Evolutionary conservation across 2,113 vertebrate genomes (phyloP), one percentile per base, ranked within the genome.

Genomic region (Corythornis vintsioides): DNA sequence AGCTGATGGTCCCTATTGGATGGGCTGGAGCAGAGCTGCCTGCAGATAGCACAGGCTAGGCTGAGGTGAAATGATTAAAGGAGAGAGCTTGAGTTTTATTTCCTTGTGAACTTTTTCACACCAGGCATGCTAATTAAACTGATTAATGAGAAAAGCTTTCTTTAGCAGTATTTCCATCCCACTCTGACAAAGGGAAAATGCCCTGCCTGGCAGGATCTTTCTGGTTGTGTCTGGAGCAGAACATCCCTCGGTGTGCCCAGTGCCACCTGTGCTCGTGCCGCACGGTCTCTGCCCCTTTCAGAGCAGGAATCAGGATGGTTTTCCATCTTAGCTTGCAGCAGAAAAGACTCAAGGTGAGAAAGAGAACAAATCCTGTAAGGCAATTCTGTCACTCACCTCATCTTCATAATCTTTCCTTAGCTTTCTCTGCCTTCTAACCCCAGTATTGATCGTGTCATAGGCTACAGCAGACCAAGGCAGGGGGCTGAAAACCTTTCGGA

Each of bases 391-490:
- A 89, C 91, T 97, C 97, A 87, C 96, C 97, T 98, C 97, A 97
- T 98, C 97, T 97, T 98, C 98, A 98, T 98, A 98, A 98, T 97
- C 97, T 97, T 97, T 96, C 94, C 93, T 91, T 89, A 92, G 97
- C 97, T 97, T 97, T 94, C 97, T 96, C 92, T 88, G 92, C 87
- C 95, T 94, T 92, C 95, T 98, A 97, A 96, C 97, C 97, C 95
- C 66, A 67, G 89, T 98, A 98, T 98, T 97, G 98, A 98, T 98
- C 3, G 63, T 98, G 98, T 98, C 98, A 97, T 94, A 93, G 97
- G 97, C 97, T 96, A 96, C 95, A 94, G 97, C 60, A 91, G 94
- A 95, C 94, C 88, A 93, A 98, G 96, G 97, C 97, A 97, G 97
- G 98, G 97, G 98, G 97, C 96, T 98, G 97, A 97, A 98, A 98